These are phyloP conservation scores for Phalangium opilio DNA, from an alignment of 2,888 invertebrate species.

Conservation along the genomic window DNA sequence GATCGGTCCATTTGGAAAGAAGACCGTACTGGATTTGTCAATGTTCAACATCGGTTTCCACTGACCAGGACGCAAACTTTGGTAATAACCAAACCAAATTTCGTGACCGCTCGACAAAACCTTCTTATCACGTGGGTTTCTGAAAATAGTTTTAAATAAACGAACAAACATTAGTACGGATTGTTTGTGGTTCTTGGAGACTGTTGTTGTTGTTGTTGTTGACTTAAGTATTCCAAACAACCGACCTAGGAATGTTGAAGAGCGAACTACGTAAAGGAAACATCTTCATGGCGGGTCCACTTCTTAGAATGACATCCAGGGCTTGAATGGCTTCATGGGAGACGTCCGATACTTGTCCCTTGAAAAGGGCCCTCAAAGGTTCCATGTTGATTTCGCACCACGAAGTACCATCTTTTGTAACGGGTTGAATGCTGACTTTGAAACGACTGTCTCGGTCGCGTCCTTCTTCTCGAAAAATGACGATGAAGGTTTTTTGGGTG, in stretches of 20 bases:
- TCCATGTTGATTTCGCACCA: slow-evolving; percentile 13
- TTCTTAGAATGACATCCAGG: slow-evolving; percentile 14
- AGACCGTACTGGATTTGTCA: slow-evolving; percentile 15
- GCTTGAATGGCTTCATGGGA: slow-evolving; percentile 16
- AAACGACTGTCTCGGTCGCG: slow-evolving; percentile 6
- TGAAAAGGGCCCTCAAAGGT: slow-evolving; percentile 11
- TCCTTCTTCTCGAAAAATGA: slow-evolving; percentile 4
- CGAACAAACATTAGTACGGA: too few species aligned
- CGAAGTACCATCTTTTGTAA: slow-evolving; percentile 9
- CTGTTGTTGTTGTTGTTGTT: too few species aligned
- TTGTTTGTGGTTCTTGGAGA: too few species aligned
- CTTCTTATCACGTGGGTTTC: slow-evolving; percentile 2
- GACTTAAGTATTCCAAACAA: not conserved
- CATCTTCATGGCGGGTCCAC: slow-evolving; percentile 10
- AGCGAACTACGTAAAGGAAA: slow-evolving; percentile 14
- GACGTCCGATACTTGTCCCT: slow-evolving; percentile 1
- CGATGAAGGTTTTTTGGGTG: slow-evolving; percentile 3
- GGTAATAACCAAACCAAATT: slow-evolving; percentile 19
- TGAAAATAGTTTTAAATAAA: not conserved
- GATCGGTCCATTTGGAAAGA: slow-evolving; percentile 10
- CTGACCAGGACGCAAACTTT: slow-evolving; percentile 14
- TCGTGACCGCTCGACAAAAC: slow-evolving; percentile 14
- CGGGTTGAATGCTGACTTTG: slow-evolving; percentile 12
- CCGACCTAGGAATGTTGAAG: slow-evolving; percentile 10
- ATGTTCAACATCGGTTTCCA: slow-evolving; percentile 17